Conservation (phyloP, 2,113 vertebrate species). For the Acrocephalus kingi region DNA sequence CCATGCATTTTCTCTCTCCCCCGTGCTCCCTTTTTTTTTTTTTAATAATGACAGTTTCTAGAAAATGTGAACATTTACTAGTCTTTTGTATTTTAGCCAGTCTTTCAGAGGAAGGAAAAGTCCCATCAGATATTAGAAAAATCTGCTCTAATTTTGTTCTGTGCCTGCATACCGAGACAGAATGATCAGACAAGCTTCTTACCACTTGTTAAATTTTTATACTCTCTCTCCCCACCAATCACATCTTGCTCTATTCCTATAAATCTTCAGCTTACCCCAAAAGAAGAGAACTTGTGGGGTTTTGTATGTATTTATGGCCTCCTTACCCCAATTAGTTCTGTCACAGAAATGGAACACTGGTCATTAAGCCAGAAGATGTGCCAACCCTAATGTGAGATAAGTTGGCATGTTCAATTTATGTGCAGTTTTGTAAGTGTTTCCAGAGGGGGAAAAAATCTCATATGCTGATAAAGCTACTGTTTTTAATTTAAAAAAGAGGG, state of each 20-base stretch:
- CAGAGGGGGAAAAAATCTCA: constrained; percentile 5
- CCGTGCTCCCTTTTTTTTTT: accelerated
- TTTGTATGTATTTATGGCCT: neutral
- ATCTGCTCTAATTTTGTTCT: neutral
- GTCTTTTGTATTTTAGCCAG: neutral
- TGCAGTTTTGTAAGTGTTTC: constrained; percentile 49
- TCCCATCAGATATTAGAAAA: neutral
- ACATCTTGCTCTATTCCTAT: neutral
- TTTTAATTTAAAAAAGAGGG: constrained; percentile 63
- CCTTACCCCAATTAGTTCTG: constrained; percentile 31
- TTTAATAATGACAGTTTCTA: neutral
- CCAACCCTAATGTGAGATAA: neutral
- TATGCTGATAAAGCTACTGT: constrained; percentile 44
- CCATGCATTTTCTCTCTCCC: neutral
- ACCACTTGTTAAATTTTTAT: neutral
- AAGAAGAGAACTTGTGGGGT: neutral
- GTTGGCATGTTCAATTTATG: constrained; percentile 37
- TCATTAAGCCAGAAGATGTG: constrained; percentile 33
- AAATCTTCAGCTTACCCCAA: constrained; percentile 11
- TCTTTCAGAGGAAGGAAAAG: neutral
- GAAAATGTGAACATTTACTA: neutral
- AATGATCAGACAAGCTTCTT: neutral
- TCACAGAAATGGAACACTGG: neutral
- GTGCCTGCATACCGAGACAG: neutral
- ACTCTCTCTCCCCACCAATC: neutral